Conservation (phyloP, 2,888 invertebrate genomes). For the Chloroclystis v-ata region DNA sequence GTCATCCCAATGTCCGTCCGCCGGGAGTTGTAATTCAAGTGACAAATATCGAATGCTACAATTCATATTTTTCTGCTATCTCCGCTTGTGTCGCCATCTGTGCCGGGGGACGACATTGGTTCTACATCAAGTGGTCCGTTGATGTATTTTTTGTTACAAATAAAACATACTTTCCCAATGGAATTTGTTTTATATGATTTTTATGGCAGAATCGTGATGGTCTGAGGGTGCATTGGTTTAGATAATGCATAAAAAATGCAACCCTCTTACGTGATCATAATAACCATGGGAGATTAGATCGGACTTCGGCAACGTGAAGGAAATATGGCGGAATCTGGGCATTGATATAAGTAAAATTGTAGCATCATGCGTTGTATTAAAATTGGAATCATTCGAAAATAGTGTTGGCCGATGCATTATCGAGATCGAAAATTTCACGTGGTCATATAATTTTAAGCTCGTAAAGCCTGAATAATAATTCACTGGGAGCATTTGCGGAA, state of each 20-base stretch:
- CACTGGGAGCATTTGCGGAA: constrained; percentile 77
- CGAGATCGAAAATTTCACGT: constrained; percentile 77
- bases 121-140: constrained; percentile 73
- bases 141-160: constrained; percentile 75
- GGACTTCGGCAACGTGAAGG: not conserved
- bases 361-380: constrained; percentile 33
- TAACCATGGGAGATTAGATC: constrained; percentile 2
- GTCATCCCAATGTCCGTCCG: constrained; percentile 59
- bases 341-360: constrained; percentile 15
- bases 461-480: constrained; percentile 75
- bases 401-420: constrained; percentile 68
- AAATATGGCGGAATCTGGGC: not conserved
- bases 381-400: constrained; percentile 47
- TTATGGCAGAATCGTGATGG: constrained; percentile 68
- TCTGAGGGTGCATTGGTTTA: constrained; percentile 49
- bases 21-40: constrained; percentile 76
- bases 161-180: constrained; percentile 72
- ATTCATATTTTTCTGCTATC: constrained; percentile 78
- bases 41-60: constrained; percentile 78
- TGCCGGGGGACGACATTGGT: constrained; percentile 74
- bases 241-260: constrained; percentile 54
- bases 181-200: constrained; percentile 73
- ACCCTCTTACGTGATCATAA: constrained; percentile 32
- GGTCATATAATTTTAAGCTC: constrained; percentile 78
- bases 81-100: constrained; percentile 74